Evolutionary conservation across 2,888 invertebrate species (phyloP), one percentile per base, ranked within the genome.

Genomic region (Willowsia nigromaculata): DNA sequence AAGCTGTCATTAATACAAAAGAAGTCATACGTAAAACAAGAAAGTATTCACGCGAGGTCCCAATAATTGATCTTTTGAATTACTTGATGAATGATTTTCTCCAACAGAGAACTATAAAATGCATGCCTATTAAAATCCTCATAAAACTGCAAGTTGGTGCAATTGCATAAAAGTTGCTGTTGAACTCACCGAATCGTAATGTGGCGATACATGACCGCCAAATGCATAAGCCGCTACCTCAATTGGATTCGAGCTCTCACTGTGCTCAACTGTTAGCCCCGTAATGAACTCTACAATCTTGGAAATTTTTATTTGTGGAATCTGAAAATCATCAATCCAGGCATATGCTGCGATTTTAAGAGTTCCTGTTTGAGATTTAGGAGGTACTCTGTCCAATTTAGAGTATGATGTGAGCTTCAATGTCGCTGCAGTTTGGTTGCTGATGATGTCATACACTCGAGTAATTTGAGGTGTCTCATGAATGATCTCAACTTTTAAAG

Each of bases 161-260:
- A n/a, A n/a, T n/a, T n/a, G n/a, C n/a, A n/a, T n/a, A n/a, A n/a
- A n/a, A n/a, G n/a, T n/a, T n/a, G n/a, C n/a, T n/a, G n/a, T n/a
- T n/a, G n/a, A 74, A 76, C 59, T n/a, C 65, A 91, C 88, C 13
- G 92, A 92, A 74, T 92, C 92, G 15, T 87, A 91, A 74, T 92
- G 92, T 53, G 90, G 88, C 7, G 88, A 90, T 6, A 92, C 92
- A 74, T 92, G 92, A 56, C 92, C 92, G 30, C 92, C 92, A 87
- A 91, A 92, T 27, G 92, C 90, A 81, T 92, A 92, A 3, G 91
- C 90, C 5, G 92, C 92, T 25, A 92, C 90, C 80, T 92, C 91
- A 22, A 92, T 65, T 11, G 91, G 47, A 37, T 91, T 91, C 0
- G 92, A 86, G 0, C 92, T 91, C 11, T 37, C 86, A 9, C 88